Percentiles rank a stretch among this genome's conserved stretches.
Evolutionary conservation across 2,888 invertebrate genomes (phyloP).

Genomic region (Pristionchus maxplancki): DNA sequence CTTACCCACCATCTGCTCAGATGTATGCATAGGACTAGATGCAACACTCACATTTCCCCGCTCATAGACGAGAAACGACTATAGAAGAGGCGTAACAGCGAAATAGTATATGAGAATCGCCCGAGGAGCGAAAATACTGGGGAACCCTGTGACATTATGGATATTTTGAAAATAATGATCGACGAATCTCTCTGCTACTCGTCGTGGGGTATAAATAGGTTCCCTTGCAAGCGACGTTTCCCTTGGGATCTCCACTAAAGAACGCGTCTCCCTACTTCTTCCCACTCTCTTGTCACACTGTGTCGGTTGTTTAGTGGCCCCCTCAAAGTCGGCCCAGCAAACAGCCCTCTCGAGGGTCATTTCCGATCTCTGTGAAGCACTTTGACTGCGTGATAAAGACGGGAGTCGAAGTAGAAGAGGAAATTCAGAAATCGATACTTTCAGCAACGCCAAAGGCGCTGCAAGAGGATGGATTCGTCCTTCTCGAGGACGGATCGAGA

Average conservation of each 20-base stretch:
- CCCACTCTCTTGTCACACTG: not conserved
- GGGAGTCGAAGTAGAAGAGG: not conserved
- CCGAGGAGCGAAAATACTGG: no score
- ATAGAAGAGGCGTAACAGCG: not conserved
- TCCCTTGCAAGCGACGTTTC: not conserved
- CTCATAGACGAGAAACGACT: not conserved
- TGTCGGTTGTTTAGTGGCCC: not conserved
- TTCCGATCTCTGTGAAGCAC: slow-evolving; percentile 9
- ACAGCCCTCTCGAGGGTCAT: slow-evolving; percentile 20
- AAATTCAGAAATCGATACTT: not conserved
- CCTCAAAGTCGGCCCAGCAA: not conserved
- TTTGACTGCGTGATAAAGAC: not conserved
- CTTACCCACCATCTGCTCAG: not conserved
- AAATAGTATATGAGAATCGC: no score
- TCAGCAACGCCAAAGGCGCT: not conserved
- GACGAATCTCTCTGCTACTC: no score
- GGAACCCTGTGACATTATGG: no score
- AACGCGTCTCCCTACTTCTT: not conserved
- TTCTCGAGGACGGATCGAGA: not conserved
- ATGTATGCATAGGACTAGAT: not conserved
- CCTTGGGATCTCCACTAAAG: not conserved
- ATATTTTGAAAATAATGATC: no score
- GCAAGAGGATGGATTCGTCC: not conserved
- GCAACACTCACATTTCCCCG: not conserved
- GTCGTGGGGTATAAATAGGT: not conserved